Evolutionary conservation across 2,113 vertebrate species (phyloP).

Genomic region (Tetraodon nigroviridis): DNA sequence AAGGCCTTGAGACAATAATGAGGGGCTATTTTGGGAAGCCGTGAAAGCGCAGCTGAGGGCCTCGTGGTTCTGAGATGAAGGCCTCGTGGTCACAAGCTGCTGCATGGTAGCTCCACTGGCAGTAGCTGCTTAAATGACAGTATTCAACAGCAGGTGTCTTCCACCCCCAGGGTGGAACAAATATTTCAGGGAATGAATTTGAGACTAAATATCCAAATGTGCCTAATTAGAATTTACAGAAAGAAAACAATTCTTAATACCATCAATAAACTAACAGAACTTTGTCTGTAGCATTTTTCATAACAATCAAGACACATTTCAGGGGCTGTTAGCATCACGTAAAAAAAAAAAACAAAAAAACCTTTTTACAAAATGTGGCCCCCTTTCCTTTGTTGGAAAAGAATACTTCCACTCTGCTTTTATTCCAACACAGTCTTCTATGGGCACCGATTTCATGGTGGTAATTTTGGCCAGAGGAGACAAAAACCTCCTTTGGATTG

Average conservation of each 20-base stretch:
- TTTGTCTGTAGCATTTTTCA: conserved; percentile 15
- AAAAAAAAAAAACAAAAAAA: too few relatives aligned
- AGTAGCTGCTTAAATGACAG: conserved; percentile 23
- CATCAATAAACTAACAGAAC: neutral
- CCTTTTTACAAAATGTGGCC: conserved; percentile 39
- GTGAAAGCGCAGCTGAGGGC: conserved; percentile 55
- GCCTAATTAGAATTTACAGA: neutral
- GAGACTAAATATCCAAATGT: neutral
- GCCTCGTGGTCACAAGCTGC: conserved; percentile 33
- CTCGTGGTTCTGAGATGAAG: conserved; percentile 52
- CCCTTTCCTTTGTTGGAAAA: conserved; percentile 31
- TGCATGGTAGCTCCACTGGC: conserved; percentile 32
- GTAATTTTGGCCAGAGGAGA: conserved; percentile 60
- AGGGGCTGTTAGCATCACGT: conserved; percentile 41
- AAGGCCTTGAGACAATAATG: conserved; percentile 49
- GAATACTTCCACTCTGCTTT: conserved; percentile 46
- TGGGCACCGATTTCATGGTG: conserved; percentile 69
- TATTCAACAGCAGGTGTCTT: conserved; percentile 58
- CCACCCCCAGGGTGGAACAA: neutral
- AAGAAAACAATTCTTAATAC: conserved; percentile 5
- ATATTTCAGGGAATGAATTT: neutral
- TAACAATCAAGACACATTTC: conserved; percentile 45
- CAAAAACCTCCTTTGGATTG: conserved; percentile 64
- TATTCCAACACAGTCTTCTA: conserved; percentile 48
- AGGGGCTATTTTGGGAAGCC: conserved; percentile 65